Base-by-base conservation (phyloP, 2,888 invertebrate genomes). In the Scaptomyza cyrtandrae region DNA sequence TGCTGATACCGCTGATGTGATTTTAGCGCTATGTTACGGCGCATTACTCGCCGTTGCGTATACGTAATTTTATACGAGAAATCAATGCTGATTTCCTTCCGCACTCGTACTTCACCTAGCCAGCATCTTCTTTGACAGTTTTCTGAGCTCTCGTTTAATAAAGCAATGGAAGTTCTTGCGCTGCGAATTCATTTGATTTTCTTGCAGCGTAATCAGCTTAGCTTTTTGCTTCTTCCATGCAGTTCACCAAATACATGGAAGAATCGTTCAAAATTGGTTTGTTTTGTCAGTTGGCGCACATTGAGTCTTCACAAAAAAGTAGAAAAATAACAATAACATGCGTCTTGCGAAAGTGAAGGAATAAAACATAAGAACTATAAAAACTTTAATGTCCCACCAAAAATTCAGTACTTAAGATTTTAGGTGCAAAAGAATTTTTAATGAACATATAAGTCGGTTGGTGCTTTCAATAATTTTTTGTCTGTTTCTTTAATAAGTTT, bases 1-100 rank as follows among this genome's bases (percentile, higher is more conserved):
- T 62, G 66, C 67, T 78, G 84, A 88, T 88, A 83, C 61, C 61
- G 49, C 60, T 83, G 84, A 86, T 88, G 86, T 77, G 88, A 70
- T 77, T 80, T 87, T 78, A 72, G 70, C 76, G 76, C 64, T 41
- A 46, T 46, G 71, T 49, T 66, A 57, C 72, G 62, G 67, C 46
- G 49, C 76, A 80, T 80, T 78, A 78, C 72, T 84, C 84, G 75
- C 65, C 86, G 69, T 65, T 74, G 88, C 79, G 85, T 88, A 88
- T 88, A 86, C 85, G 85, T 86, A 86, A 85, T 85, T 83, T 78
- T 80, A 75, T 83, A 80, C 74, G 84, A 80, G 86, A 88, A 85
- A 88, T 88, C 88, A 85, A 85, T 85, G 86, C 75, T 84, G 67
- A 80, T 81, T 78, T 75, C 58, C 65, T n/a, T n/a, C 49, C 44